phyloP scores from a whole-genome alignment of 2,888 invertebrate species.

The Nezara viridula region DNA sequence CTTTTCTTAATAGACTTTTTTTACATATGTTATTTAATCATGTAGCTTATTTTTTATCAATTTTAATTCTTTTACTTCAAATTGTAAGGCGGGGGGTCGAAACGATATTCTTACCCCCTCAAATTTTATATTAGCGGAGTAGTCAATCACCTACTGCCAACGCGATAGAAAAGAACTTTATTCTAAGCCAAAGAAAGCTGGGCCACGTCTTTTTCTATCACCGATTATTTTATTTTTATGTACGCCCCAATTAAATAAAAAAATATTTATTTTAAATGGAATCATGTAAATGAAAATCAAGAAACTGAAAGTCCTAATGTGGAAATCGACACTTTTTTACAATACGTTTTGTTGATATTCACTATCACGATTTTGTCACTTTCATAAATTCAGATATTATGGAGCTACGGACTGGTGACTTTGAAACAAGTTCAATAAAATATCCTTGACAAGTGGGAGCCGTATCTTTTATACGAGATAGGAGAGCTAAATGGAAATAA shows the following conservation, averaged over 20 bases:
- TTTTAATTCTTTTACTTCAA: too few species aligned
- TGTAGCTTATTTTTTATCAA: too few species aligned
- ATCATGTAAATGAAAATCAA: not conserved
- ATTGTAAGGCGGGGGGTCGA: too few species aligned
- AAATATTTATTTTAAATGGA: not conserved
- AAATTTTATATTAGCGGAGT: too few species aligned
- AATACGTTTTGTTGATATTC: not conserved
- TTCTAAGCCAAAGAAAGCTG: not conserved
- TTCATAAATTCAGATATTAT: not conserved
- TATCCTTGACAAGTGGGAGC: not conserved
- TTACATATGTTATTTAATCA: too few species aligned
- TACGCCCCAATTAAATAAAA: not conserved
- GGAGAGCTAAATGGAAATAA: not conserved
- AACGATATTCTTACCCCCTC: too few species aligned
- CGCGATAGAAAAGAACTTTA: too few species aligned
- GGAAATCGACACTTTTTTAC: not conserved
- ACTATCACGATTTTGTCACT: not conserved
- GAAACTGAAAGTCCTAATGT: not conserved
- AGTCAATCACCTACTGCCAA: too few species aligned
- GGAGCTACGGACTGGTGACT: not conserved
- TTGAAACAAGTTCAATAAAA: not conserved
- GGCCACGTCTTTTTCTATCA: not conserved
- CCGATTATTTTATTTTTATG: not conserved
- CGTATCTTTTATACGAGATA: not conserved
- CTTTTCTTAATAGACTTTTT: too few species aligned